These are phyloP conservation scores for Drosophila quadrilineata DNA, from an alignment of 1,140 invertebrate species.

Conservation along the genomic window DNA sequence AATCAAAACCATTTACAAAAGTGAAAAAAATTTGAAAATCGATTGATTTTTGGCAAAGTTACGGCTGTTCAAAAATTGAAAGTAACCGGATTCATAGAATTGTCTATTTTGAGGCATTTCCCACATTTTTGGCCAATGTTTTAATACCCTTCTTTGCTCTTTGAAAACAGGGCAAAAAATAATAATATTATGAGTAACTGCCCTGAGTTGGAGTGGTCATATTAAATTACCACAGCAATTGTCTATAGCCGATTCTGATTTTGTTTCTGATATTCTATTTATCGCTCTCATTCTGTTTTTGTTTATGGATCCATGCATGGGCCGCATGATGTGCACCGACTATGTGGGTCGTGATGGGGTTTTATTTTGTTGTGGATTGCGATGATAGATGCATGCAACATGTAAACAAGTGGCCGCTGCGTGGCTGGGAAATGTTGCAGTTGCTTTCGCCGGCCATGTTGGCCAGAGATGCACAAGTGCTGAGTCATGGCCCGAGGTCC, in stretches of 20 bases:
- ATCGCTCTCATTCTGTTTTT: too few species aligned
- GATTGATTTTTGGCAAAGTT: too few species aligned
- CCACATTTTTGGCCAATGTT: too few species aligned
- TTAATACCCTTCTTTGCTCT: too few species aligned
- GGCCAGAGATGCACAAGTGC: conserved; percentile 11
- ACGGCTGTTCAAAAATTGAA: neutral
- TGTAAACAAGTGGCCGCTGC: conserved; percentile 24
- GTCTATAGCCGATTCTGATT: neutral
- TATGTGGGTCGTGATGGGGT: conserved; percentile 14
- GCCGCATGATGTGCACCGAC: conserved; percentile 10
- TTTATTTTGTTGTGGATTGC: neutral
- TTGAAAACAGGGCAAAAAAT: too few species aligned
- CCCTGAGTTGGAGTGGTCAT: neutral
- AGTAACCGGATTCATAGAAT: too few species aligned
- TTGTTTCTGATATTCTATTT: too few species aligned
- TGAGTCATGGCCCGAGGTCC: conserved; percentile 35
- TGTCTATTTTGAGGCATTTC: too few species aligned
- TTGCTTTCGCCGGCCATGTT: neutral
- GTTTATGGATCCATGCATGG: conserved; percentile 12
- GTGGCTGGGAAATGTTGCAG: conserved; percentile 19
- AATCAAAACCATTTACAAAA: too few species aligned
- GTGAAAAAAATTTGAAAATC: too few species aligned
- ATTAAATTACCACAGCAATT: conserved; percentile 2
- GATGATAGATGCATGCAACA: conserved; percentile 5
- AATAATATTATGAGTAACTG: conserved; percentile 1